Evolutionary conservation across 1,140 invertebrate genomes (phyloP).

Genomic region (Drosophila watanabei): DNA sequence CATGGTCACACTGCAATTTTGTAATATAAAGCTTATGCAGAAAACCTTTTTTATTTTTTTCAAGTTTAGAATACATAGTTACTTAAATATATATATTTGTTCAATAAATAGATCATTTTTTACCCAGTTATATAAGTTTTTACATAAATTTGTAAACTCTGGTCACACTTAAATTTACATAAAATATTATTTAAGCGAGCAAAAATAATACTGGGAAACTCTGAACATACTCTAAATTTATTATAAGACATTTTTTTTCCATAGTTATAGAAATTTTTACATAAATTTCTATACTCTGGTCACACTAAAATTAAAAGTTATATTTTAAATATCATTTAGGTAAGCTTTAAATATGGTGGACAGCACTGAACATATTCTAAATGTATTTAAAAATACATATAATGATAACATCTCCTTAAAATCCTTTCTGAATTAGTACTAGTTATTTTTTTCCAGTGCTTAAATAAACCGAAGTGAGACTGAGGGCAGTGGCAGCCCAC

Average conservation of each 20-base stretch:
- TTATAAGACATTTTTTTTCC: too few relatives aligned
- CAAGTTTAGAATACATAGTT: background rate
- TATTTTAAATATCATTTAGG: too few relatives aligned
- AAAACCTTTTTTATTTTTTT: background rate
- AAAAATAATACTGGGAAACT: background rate
- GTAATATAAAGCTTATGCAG: background rate
- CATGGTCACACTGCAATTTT: background rate
- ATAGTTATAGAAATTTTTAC: too few relatives aligned
- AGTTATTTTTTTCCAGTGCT: conserved; percentile 4
- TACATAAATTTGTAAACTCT: background rate
- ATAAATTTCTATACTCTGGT: too few relatives aligned
- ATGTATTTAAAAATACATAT: too few relatives aligned
- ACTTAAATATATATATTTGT: background rate
- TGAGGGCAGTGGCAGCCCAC: conserved; percentile 57
- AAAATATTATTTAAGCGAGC: background rate
- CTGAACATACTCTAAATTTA: too few relatives aligned
- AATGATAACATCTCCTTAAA: background rate
- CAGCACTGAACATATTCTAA: too few relatives aligned
- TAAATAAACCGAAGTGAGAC: conserved; percentile 28
- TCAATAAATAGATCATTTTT: background rate
- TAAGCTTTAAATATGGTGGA: too few relatives aligned
- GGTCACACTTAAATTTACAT: background rate
- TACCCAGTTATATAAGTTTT: background rate
- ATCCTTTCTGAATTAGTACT: too few relatives aligned
- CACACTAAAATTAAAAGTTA: too few relatives aligned